phyloP scores from a whole-genome alignment of 2,113 vertebrate genomes.

The Boulengeromyrus knoepffleri region DNA sequence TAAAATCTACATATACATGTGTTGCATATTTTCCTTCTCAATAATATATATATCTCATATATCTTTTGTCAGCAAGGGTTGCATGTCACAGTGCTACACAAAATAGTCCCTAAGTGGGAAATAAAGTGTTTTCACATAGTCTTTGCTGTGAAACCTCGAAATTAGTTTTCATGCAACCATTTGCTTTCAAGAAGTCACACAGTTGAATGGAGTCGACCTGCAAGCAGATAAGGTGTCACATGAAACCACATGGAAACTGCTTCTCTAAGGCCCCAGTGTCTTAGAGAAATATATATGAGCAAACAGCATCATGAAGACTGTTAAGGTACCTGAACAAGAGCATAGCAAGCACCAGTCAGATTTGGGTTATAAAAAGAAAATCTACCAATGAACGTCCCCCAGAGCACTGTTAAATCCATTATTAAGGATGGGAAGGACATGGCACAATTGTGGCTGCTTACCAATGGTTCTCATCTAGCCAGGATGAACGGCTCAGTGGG shows the following conservation, averaged over 20 bases:
- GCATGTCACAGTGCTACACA: neutral
- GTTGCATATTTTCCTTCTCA: neutral
- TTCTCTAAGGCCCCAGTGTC: neutral
- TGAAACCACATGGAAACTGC: neutral
- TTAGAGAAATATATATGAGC: neutral
- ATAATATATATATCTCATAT: neutral
- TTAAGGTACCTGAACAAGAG: neutral
- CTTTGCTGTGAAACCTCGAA: neutral
- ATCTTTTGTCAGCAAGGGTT: neutral
- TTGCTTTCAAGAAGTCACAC: neutral
- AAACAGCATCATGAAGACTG: neutral
- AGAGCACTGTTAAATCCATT: neutral
- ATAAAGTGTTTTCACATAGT: neutral
- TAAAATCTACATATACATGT: neutral
- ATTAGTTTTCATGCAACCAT: neutral
- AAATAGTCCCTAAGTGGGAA: neutral
- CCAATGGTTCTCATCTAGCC: neutral
- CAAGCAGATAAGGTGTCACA: neutral
- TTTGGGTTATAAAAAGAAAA: neutral
- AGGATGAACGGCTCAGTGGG: neutral
- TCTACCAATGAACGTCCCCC: neutral
- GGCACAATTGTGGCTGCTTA: neutral
- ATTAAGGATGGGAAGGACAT: neutral
- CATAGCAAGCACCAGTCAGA: neutral
- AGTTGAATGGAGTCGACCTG: neutral